Base-by-base conservation (phyloP, 2,888 invertebrate species). In the Nemotelus nigrinus region DNA sequence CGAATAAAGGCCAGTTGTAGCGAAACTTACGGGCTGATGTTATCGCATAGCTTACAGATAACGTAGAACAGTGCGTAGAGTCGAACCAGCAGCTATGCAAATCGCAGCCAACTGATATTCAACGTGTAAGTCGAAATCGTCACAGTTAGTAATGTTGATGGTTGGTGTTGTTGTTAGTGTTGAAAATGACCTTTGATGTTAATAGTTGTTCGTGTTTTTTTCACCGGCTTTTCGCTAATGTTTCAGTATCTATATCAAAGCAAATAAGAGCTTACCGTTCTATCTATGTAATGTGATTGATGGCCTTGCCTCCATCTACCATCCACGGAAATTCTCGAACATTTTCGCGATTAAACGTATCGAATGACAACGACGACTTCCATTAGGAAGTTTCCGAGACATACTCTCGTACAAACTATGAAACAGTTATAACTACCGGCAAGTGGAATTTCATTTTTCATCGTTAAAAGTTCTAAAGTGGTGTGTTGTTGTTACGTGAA, bases 361-460 rank as follows among this genome's bases (percentile, higher is more conserved):
- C 41, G 41, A 63, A 10, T 65, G 7, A 50, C 25, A 39, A 41
- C 10, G 10, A 70, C 55, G 41, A 70, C 43, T 44, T 53, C 43
- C 39, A 8, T 39, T 43, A 53, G 44, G 6, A 43, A 70, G 53
- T 70, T 53, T 50, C 43, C 53, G 5, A 25, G 10, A 6, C 8
- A 25, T 3, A 8, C 48, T 48, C 50, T 6, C 10, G 47, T 41
- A 43, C 47, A 10, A 55, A 44, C 44, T 47, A 65, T 65, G 65
- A 45, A 44, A 45, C 10, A 45, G 45, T 41, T 70, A 3, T 44
- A 60, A 43, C 60, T n/a, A n/a, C 45, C 70, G 53, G 43, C 50
- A 25, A 60, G 43, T 70, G 10, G 55, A 55, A 70, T 70, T 70
- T 70, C 70, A 70, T 55, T 70, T 70, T 70, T 70, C 55, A 70